Percentiles rank a stretch among this genome's conserved stretches.
These are phyloP conservation scores for Suillia variegata DNA, from an alignment of 2,888 invertebrate genomes.

Conservation along the genomic window DNA sequence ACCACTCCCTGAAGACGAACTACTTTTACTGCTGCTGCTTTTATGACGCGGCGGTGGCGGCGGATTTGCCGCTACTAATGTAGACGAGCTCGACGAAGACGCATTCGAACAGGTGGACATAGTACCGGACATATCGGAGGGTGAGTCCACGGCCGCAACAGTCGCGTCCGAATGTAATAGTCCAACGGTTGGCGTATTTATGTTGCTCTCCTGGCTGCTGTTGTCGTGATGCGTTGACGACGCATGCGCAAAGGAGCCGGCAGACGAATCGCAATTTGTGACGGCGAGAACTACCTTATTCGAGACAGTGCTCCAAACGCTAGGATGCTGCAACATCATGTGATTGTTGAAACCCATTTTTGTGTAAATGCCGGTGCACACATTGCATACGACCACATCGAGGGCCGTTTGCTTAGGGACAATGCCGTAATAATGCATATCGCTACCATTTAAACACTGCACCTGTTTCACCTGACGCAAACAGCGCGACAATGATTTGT, in stretches of 20 bases:
- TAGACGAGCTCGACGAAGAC: constrained; percentile 55
- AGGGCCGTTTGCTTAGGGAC: constrained; percentile 79
- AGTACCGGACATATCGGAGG: constrained; percentile 38
- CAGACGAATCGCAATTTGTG: too few species aligned
- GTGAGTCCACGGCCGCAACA: constrained; percentile 31
- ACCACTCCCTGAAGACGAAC: constrained; percentile 39
- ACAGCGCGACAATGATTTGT: constrained; percentile 10
- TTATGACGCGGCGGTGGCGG: constrained; percentile 51
- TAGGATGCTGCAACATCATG: constrained; percentile 66
- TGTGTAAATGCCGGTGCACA: constrained; percentile 78
- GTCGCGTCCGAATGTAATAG: constrained; percentile 24
- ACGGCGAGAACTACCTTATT: too few species aligned
- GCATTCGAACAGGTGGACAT: constrained; percentile 40
- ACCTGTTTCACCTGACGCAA: constrained; percentile 44
- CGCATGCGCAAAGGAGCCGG: too few species aligned
- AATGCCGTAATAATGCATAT: constrained; percentile 77
- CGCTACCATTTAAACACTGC: constrained; percentile 65
- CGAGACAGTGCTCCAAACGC: constrained; percentile 45
- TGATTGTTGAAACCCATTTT: constrained; percentile 79
- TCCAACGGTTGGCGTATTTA: constrained; percentile 10
- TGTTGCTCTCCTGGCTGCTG: constrained; percentile 16
- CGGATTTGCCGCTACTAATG: constrained; percentile 54
- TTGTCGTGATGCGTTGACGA: background rate
- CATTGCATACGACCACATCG: constrained; percentile 78
- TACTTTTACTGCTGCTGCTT: constrained; percentile 60